Conservation (phyloP, 2,888 invertebrate genomes). For the Conops quadrifasciatus region DNA sequence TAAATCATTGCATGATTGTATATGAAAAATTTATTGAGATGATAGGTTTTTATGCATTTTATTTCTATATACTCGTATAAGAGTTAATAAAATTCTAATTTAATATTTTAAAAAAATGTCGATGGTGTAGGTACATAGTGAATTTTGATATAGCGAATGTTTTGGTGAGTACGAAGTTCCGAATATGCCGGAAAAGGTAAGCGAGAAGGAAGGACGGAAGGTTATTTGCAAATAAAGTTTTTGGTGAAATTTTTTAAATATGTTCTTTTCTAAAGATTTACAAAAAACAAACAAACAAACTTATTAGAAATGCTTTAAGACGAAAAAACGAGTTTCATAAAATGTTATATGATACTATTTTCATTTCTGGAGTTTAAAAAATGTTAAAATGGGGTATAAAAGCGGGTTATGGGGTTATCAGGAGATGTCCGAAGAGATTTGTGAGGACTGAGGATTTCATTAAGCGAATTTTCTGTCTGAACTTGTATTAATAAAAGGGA, state of each 20-base stretch:
- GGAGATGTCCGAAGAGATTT: no score
- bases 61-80: not conserved
- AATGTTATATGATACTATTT: no score
- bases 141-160: conserved; percentile 10
- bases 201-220: conserved; percentile 9
- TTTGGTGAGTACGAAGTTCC: not conserved
- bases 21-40: not conserved
- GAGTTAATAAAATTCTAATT: no score
- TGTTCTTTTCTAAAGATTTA: not conserved
- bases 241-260: no score
- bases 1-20: not conserved
- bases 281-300: not conserved
- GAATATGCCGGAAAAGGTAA: not conserved
- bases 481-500: no score
- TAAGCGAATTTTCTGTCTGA: no score
- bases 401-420: not conserved
- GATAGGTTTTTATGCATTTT: not conserved
- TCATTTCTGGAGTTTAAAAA: no score
- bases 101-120: conserved; percentile 3
- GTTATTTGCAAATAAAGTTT: not conserved
- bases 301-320: no score
- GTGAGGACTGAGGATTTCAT: no score
- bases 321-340: no score
- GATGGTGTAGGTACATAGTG: conserved; percentile 28
- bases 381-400: no score